Base-by-base conservation (phyloP, 2,888 invertebrate genomes). In the Ischnura elegans region DNA sequence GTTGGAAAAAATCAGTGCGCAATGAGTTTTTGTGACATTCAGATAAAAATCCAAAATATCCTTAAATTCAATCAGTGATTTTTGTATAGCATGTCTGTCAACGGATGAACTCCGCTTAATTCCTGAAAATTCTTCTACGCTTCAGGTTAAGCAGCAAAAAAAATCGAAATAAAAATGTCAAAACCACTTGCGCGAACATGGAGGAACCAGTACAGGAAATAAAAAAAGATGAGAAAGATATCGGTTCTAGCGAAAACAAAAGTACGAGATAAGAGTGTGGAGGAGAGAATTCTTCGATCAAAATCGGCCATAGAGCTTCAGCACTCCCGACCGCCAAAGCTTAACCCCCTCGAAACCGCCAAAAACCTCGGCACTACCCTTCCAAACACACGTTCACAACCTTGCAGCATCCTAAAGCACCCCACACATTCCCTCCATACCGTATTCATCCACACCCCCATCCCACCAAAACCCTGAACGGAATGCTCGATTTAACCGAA, bases 401-500 rank as follows among this genome's bases (percentile, higher is more conserved):
- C 61, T 61, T 51, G 51, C 51, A 51, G 13, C 25, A 61, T 21
- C 16, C 61, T n/a, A 1, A 21, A 61, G 6, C 61, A 25, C 61
- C 61, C 61, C 16, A 47, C 16, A n/a, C 47, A 6, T 47, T 61
- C 61, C 25, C 19, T 1, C 55, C 19, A 55, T 21, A 21, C 19
- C 55, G 3, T 55, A 55, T 21, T 55, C 19, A 4, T 29, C 66
- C 16, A 36, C 16, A 29, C 76, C 36, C 36, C 16, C 8, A 0
- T 2, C n/a, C 76, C 76, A 76, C 76, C 29, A 29, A 29, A 21
- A 29, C 8, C 29, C 87, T 42, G 55, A 87, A 87, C 87, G 87
- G 43, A 90, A 90, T 90, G 90, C 90, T 90, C 90, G 90, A 90
- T 90, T 90, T 61, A 90, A 90, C 90, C 55, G 66, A 66, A 90